These are phyloP conservation scores for Micrasema longulum DNA, from an alignment of 1,140 invertebrate genomes.

Conservation along the genomic window DNA sequence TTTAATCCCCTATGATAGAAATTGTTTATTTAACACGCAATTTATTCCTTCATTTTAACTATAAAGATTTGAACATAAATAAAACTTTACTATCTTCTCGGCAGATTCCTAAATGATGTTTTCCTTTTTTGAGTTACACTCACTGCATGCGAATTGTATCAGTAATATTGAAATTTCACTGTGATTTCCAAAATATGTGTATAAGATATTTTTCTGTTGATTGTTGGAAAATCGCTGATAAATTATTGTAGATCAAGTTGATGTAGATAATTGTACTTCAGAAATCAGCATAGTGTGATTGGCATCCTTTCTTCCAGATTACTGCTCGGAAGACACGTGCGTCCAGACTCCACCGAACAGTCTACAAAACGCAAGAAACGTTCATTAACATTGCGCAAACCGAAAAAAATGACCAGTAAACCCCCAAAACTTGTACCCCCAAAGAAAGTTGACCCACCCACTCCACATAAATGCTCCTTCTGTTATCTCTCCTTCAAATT, in stretches of 20 bases:
- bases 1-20: no score
- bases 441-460: not conserved
- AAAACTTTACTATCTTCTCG: no score
- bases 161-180: not conserved
- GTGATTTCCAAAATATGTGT: not conserved
- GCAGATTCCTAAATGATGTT: no score
- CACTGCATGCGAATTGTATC: slow-evolving; percentile 17
- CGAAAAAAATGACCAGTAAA: no score
- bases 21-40: no score
- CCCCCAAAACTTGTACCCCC: not conserved
- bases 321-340: slow-evolving; percentile 43
- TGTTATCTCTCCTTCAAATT: slow-evolving; percentile 50
- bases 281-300: slow-evolving; percentile 45
- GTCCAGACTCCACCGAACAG: slow-evolving; percentile 44
- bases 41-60: no score
- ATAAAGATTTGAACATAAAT: no score
- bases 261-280: slow-evolving; percentile 41
- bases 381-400: slow-evolving; percentile 49
- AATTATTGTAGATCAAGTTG: slow-evolving; percentile 32
- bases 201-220: no score
- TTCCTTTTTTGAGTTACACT: slow-evolving; percentile 2
- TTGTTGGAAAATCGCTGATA: slow-evolving; percentile 15
- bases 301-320: slow-evolving; percentile 53
- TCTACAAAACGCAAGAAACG: slow-evolving; percentile 52
- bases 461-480: slow-evolving; percentile 53